Evolutionary conservation across 2,113 vertebrate genomes (phyloP).

Genomic region (Ctenomys sociabilis): DNA sequence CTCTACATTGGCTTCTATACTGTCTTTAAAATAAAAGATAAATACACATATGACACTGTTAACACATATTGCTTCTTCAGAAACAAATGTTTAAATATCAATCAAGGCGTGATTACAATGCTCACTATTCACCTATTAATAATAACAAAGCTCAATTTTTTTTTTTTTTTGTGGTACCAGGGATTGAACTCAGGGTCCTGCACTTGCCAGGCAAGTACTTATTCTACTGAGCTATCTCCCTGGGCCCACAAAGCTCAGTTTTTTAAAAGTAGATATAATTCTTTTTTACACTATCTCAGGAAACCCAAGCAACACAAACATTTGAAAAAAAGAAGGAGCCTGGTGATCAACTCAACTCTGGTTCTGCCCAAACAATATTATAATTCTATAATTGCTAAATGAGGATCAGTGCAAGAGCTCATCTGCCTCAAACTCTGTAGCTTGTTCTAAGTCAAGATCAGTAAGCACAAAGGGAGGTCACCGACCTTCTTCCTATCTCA

Average conservation of each 20-base stretch:
- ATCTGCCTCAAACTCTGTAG: not conserved
- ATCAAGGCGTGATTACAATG: not conserved
- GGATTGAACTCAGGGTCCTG: too few species aligned
- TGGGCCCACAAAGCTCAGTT: not conserved
- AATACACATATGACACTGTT: not conserved
- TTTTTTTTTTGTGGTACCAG: too few species aligned
- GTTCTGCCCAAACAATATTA: not conserved
- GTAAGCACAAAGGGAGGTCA: not conserved
- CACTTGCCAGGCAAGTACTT: too few species aligned
- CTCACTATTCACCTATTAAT: slow-evolving; percentile 11
- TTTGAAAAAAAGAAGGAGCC: not conserved
- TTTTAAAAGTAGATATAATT: not conserved
- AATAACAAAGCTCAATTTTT: not conserved
- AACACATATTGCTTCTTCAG: not conserved
- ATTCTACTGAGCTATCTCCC: too few species aligned
- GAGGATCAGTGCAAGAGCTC: not conserved
- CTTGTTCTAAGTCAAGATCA: not conserved
- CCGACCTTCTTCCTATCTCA: not conserved
- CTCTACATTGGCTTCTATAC: slow-evolving; percentile 99
- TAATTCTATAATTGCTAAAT: not conserved
- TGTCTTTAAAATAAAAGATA: slow-evolving; percentile 89
- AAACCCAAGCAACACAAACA: not conserved
- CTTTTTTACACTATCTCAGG: not conserved
- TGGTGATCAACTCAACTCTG: not conserved
- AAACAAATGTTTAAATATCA: not conserved